Conservation (phyloP, 1,140 invertebrate species). For the Dendrolimus kikuchii region DNA sequence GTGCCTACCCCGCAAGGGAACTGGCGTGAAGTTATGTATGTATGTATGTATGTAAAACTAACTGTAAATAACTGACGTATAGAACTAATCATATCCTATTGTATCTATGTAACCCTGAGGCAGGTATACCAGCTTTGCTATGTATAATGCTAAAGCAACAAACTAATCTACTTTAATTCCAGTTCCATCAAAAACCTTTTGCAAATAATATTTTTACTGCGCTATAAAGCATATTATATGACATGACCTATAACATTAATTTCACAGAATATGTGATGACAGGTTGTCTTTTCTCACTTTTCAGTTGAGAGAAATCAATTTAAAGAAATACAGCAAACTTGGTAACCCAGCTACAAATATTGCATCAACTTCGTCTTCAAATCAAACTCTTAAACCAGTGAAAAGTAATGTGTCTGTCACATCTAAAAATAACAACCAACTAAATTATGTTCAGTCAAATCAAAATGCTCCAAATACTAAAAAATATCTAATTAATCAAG, state of each 20-base stretch:
- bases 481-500: too few species aligned
- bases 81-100: too few species aligned
- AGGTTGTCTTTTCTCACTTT: constrained; percentile 16
- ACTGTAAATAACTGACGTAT: too few species aligned
- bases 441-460: background rate
- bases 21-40: too few species aligned
- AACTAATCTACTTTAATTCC: background rate
- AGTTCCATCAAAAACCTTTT: background rate
- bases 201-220: background rate
- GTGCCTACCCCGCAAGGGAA: too few species aligned
- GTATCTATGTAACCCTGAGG: too few species aligned
- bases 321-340: constrained; percentile 49
- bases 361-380: background rate
- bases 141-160: too few species aligned
- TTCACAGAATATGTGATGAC: background rate
- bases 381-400: background rate
- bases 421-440: constrained; percentile 1
- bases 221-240: too few species aligned
- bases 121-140: background rate
- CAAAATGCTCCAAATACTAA: background rate
- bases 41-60: too few species aligned
- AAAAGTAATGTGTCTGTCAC: background rate
- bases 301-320: constrained; percentile 50
- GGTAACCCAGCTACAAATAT: constrained; percentile 14
- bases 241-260: too few species aligned